Evolutionary conservation across 1,140 invertebrate genomes (phyloP).

Genomic region (Drosophila sucinea): DNA sequence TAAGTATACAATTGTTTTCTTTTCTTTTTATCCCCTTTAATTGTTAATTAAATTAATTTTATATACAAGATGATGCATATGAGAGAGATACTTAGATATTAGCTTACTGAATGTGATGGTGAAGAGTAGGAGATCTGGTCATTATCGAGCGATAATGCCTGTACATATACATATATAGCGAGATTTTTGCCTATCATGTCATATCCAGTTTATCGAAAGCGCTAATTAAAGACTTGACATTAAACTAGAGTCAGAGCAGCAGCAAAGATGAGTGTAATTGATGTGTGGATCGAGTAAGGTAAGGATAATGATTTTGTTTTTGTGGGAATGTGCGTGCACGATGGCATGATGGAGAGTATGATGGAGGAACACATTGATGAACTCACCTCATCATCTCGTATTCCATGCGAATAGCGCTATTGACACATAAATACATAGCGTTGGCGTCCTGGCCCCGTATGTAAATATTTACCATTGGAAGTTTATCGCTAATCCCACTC

Average conservation of each 20-base stretch:
- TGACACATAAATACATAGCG: constrained; percentile 62
- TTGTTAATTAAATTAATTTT: constrained; percentile 25
- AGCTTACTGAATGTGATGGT: constrained; percentile 62
- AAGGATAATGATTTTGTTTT: constrained; percentile 6
- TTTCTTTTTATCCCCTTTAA: constrained; percentile 18
- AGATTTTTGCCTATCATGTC: constrained; percentile 57
- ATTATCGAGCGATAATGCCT: constrained; percentile 41
- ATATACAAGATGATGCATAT: constrained; percentile 33
- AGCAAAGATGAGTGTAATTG: constrained; percentile 11
- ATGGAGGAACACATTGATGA: background rate
- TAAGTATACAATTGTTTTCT: background rate
- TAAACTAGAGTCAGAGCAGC: constrained; percentile 34
- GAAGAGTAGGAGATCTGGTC: constrained; percentile 33
- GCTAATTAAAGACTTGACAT: constrained; percentile 70
- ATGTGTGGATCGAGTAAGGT: too few species aligned
- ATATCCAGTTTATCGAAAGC: constrained; percentile 74
- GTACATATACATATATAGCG: constrained; percentile 30
- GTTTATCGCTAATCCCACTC: constrained; percentile 30
- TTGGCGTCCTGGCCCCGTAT: constrained; percentile 56
- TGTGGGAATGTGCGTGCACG: constrained; percentile 21
- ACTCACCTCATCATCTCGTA: constrained; percentile 72
- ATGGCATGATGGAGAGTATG: constrained; percentile 29
- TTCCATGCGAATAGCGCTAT: constrained; percentile 73
- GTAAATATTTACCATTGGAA: constrained; percentile 68
- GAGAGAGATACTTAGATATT: constrained; percentile 39